Base-by-base conservation (phyloP, 2,888 invertebrate genomes). In the Glaucopsyche alexis region DNA sequence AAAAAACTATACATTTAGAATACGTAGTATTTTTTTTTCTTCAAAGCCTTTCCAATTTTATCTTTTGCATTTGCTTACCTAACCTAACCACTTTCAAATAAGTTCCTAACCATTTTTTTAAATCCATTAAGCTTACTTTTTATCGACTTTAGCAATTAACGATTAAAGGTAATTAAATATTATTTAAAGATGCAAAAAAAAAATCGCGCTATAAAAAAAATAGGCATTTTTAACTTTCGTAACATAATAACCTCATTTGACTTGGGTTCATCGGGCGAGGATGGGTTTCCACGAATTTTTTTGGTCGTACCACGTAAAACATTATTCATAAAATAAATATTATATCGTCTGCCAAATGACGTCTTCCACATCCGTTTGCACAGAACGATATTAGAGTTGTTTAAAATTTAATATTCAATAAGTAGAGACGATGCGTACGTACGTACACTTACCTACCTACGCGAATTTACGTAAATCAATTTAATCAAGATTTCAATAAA, bases 321-420 rank as follows among this genome's bases (percentile, higher is more conserved):
- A 29, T 60, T 60, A 29, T 13, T 60, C 29, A 60, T 60, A 60
- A 60, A 60, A 60, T 7, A 60, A 55, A 55, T 19, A 49, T 29
- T 29, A 49, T 13, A 55, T 19, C 55, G 55, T 60, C 14, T 60
- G 60, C 13, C 6, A 11, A 60, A 66, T 66, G 42, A 66, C 66
- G 66, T 66, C n/a, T n/a, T 66, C 16, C 16, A 42, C 16, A 40
- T 66, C 14, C 60, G 60, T 66, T 42, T 42, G 66, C 66, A 6
- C 66, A 4, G 14, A 42, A 65, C 40, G 42, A 65, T 66, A 42
- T 42, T 66, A 42, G 16, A 19, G 16, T 42, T 66, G 42, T 66
- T 65, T 42, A 66, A 66, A 16, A 42, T 66, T 42, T 9, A 42
- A 42, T 66, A 42, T 16, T 66, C 66, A 42, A 42, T 42, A n/a